phyloP scores from a whole-genome alignment of 2,888 invertebrate species.

The Stictocephala bisonia region DNA sequence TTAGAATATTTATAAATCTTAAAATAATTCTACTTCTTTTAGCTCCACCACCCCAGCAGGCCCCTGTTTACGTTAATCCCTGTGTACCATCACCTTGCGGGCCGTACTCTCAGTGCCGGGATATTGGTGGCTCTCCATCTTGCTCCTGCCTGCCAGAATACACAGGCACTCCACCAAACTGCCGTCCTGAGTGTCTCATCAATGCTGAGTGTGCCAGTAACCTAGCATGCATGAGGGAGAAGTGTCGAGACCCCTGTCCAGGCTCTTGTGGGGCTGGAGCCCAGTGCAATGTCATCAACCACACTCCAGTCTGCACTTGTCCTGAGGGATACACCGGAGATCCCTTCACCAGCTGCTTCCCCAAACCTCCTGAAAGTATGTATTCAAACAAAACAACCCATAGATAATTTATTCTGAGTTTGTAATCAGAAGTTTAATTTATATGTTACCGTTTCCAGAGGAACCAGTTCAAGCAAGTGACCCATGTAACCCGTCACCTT shows the following conservation, averaged over 20 bases:
- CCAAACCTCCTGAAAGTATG: slow-evolving; percentile 64
- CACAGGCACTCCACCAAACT: slow-evolving; percentile 82
- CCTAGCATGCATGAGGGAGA: slow-evolving; percentile 67
- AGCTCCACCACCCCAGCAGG: slow-evolving; percentile 44
- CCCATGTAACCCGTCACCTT: slow-evolving; percentile 81
- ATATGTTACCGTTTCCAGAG: not conserved
- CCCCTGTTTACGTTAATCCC: slow-evolving; percentile 63
- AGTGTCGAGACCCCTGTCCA: slow-evolving; percentile 67
- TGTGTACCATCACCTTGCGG: slow-evolving; percentile 66
- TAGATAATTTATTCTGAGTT: not conserved
- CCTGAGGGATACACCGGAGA: slow-evolving; percentile 77
- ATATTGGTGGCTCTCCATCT: slow-evolving; percentile 62
- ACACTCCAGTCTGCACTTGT: slow-evolving; percentile 82
- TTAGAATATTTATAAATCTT: too few species aligned
- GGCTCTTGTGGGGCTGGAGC: slow-evolving; percentile 79
- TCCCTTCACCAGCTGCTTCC: slow-evolving; percentile 77
- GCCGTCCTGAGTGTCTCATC: slow-evolving; percentile 79
- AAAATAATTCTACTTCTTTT: not conserved
- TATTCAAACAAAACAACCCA: not conserved
- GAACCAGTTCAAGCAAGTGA: slow-evolving; percentile 63
- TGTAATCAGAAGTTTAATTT: not conserved
- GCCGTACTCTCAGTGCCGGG: slow-evolving; percentile 67
- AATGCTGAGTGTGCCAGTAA: slow-evolving; percentile 67
- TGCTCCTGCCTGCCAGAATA: slow-evolving; percentile 77
- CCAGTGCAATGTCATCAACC: slow-evolving; percentile 79